These are phyloP conservation scores for Menura novaehollandiae DNA, from an alignment of 2,113 vertebrate genomes.

Conservation along the genomic window DNA sequence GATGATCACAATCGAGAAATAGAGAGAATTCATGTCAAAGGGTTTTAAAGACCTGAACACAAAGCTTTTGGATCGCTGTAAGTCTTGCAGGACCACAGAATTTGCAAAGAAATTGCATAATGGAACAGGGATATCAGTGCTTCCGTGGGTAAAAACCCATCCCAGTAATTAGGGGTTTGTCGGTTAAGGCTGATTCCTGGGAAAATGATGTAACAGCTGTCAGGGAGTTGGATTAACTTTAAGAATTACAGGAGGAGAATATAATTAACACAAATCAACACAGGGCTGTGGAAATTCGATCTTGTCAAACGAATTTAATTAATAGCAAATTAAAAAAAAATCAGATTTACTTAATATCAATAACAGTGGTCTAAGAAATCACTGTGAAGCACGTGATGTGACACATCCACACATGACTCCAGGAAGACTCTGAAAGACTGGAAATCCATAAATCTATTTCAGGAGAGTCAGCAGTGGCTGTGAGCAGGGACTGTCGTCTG, in stretches of 20 bases:
- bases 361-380: background rate
- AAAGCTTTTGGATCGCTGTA: background rate
- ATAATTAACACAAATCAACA: background rate
- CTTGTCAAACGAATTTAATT: background rate
- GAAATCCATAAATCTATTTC: accelerated
- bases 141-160: background rate
- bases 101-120: background rate
- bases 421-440: background rate
- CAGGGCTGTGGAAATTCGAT: background rate
- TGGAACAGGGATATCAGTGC: background rate
- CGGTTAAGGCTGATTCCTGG: background rate
- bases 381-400: accelerated
- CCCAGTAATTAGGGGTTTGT: background rate
- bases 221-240: background rate
- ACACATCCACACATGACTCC: accelerated
- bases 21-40: background rate
- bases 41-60: background rate
- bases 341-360: background rate
- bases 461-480: background rate
- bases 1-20: accelerated
- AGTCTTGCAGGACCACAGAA: background rate
- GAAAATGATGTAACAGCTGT: background rate
- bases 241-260: background rate
- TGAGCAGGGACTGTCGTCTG: background rate
- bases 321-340: background rate